Evolutionary conservation across 2,888 invertebrate species (phyloP).

Genomic region (Meghimatium bilineatum): DNA sequence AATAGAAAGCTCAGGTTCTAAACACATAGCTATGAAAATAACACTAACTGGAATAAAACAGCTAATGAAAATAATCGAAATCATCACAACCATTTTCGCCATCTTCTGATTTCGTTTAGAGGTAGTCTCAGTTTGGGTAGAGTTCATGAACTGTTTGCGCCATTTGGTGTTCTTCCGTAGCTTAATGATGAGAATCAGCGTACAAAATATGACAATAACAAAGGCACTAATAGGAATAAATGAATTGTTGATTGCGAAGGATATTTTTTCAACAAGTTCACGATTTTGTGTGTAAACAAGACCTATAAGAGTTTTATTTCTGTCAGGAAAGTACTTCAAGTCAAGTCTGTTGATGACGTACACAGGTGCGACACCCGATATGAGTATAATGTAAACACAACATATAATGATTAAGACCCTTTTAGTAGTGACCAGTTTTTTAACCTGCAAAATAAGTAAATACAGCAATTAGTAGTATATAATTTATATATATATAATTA

Average conservation of each 20-base stretch:
- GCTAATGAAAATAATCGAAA: neutral
- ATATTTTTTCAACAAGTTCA: neutral
- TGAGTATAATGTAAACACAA: neutral
- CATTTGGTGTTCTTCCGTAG: neutral
- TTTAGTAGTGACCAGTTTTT: neutral
- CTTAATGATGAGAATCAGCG: neutral
- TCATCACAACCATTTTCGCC: slow-evolving; percentile 4
- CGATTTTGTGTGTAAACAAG: neutral
- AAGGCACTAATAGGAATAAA: neutral
- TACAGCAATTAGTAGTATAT: too few relatives aligned
- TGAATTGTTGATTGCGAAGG: neutral
- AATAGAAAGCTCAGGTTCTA: neutral
- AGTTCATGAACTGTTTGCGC: neutral
- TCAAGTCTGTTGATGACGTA: neutral
- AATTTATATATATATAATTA: too few relatives aligned
- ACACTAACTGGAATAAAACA: neutral
- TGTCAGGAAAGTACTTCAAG: neutral
- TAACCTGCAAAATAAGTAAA: neutral
- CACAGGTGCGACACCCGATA: neutral
- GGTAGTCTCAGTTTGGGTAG: neutral
- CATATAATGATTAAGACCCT: neutral
- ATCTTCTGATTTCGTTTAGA: neutral
- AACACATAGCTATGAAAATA: neutral
- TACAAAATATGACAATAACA: neutral
- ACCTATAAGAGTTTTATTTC: neutral